A percentile compares a stretch with the other conserved stretches of the same genome.
Evolutionary conservation across 2,113 vertebrate species (phyloP).

Genomic region (Alces alces): DNA sequence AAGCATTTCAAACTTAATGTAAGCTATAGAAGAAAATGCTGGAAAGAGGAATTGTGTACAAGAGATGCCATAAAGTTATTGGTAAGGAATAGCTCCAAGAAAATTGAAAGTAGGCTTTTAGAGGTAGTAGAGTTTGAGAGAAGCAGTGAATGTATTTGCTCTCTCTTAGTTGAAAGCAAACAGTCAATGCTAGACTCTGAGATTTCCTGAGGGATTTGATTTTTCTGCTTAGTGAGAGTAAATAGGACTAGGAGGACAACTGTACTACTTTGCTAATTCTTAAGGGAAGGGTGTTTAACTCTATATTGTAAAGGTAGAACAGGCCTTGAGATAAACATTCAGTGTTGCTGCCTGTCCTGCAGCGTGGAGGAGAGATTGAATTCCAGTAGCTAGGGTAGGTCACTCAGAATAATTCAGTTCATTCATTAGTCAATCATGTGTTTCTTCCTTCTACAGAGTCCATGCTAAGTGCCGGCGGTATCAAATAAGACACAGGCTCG

Average conservation of each 20-base stretch:
- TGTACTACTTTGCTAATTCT: background rate
- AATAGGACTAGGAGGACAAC: background rate
- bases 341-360: background rate
- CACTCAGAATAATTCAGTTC: background rate
- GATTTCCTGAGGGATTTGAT: background rate
- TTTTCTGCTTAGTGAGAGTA: background rate
- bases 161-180: background rate
- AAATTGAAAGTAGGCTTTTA: background rate
- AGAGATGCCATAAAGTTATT: background rate
- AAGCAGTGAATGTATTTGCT: background rate
- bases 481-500: background rate
- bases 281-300: background rate
- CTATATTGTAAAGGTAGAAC: background rate
- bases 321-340: background rate
- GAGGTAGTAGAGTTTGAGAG: background rate
- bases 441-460: background rate
- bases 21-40: background rate
- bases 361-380: background rate
- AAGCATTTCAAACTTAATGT: background rate
- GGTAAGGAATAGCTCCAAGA: background rate
- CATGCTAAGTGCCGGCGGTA: background rate
- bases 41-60: background rate
- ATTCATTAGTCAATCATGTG: background rate
- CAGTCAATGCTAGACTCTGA: background rate
- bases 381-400: background rate